Evolutionary conservation across 2,888 invertebrate species (phyloP).

Genomic region (Masnerella sp.): DNA sequence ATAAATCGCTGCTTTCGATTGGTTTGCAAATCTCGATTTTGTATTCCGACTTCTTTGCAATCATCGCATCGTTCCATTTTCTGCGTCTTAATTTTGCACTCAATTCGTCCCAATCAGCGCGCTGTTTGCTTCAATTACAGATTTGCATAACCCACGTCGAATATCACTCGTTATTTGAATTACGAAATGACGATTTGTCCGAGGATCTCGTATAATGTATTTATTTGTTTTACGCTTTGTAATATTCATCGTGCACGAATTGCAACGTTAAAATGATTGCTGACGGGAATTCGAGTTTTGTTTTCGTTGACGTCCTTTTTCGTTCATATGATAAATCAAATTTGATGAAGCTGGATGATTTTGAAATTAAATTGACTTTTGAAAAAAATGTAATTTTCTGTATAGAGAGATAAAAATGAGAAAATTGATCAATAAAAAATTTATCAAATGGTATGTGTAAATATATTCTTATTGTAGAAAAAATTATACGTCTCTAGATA

Average conservation of each 20-base stretch:
- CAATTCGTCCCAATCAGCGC: constrained; percentile 9
- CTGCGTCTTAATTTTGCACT: neutral
- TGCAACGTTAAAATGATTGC: too few species aligned
- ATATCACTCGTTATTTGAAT: constrained; percentile 15
- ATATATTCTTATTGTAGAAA: too few species aligned
- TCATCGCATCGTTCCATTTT: constrained; percentile 1
- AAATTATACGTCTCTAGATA: too few species aligned
- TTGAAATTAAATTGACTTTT: too few species aligned
- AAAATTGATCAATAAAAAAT: too few species aligned
- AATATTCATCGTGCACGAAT: constrained; percentile 23
- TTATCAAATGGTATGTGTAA: too few species aligned
- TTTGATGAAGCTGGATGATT: too few species aligned
- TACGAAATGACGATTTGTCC: constrained; percentile 11
- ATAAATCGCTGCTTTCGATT: constrained; percentile 1
- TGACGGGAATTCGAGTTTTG: too few species aligned
- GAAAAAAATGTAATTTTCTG: too few species aligned
- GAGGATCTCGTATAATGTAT: constrained; percentile 6
- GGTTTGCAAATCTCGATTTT: neutral
- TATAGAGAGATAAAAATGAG: too few species aligned
- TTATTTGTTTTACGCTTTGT: constrained; percentile 13
- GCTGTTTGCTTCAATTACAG: constrained; percentile 9
- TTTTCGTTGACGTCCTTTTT: too few species aligned
- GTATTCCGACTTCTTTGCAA: constrained; percentile 4
- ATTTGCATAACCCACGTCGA: constrained; percentile 11
- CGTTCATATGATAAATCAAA: too few species aligned